Conservation (phyloP, 2,113 vertebrate genomes). For the human region GRCh38 chr1:233394001-233394500, state of each 20-base stretch:
- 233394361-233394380: background rate
- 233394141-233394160: background rate
- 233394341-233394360: background rate
- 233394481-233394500: background rate
- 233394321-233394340: background rate
- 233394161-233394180: background rate
- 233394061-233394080: background rate
- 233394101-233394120: background rate
- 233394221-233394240: rapidly evolving
- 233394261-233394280: background rate
- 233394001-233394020: background rate
- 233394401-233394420: rapidly evolving
- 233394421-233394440: background rate
- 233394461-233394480: rapidly evolving
- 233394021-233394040: background rate
- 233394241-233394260: too few species aligned
- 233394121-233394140: background rate
- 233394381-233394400: background rate
- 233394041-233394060: background rate
- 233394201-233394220: rapidly evolving
- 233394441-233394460: background rate
- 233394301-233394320: background rate
- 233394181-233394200: background rate
- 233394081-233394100: background rate
- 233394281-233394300: rapidly evolving